Conservation (phyloP, 2,113 vertebrate species). For the Trogon melanurus region DNA sequence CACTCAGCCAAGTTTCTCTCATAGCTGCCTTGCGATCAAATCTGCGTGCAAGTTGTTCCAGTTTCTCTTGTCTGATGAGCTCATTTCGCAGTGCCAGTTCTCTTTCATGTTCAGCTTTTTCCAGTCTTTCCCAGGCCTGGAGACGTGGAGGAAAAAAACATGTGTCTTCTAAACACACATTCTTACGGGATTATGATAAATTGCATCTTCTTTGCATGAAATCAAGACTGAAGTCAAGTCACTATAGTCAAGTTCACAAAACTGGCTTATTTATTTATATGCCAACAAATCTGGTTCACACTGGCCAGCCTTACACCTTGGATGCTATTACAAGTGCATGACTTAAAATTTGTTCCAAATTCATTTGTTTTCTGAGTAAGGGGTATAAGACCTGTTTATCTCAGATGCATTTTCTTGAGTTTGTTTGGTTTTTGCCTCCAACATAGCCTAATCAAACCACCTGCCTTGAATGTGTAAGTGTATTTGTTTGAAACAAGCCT, state of each 20-base stretch:
- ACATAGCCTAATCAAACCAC: neutral
- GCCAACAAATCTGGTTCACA: neutral
- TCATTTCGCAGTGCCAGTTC: conserved; percentile 95
- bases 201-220: neutral
- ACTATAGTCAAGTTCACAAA: neutral
- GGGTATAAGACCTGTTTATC: neutral
- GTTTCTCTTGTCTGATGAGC: conserved; percentile 97
- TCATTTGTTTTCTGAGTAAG: neutral
- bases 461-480: neutral
- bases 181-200: neutral
- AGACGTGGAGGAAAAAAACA: neutral
- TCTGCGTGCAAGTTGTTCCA: conserved; percentile 95
- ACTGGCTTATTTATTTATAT: neutral
- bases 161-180: neutral
- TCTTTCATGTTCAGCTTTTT: conserved; percentile 97
- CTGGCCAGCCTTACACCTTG: neutral
- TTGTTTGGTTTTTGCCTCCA: neutral
- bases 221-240: conserved; percentile 10
- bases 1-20: conserved; percentile 98
- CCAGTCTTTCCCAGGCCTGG: conserved; percentile 97
- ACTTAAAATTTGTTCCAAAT: neutral
- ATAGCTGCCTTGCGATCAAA: conserved; percentile 98
- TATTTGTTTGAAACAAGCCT: neutral
- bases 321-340: neutral
- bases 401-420: neutral